Percentiles rank a stretch among this genome's conserved stretches.
Conservation (phyloP, 2,113 vertebrate species). For the Dromas ardeola region DNA sequence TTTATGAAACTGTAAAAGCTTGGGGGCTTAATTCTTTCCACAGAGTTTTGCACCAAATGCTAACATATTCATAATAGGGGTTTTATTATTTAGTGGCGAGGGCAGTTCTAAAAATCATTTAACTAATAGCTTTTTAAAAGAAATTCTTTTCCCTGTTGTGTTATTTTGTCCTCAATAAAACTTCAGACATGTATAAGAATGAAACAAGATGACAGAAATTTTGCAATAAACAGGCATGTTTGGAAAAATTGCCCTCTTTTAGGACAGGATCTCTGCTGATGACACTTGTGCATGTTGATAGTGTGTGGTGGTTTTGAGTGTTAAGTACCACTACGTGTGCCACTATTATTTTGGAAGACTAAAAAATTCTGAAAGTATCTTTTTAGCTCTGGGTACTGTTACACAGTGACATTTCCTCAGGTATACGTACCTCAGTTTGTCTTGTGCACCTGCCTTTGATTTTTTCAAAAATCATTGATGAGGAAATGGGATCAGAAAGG, state of each 20-base stretch:
- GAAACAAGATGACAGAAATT: not conserved
- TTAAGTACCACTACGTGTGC: not conserved
- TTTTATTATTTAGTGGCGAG: conserved; percentile 50
- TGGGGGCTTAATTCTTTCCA: conserved; percentile 71
- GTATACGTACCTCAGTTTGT: not conserved
- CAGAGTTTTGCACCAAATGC: conserved; percentile 67
- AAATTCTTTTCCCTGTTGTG: not conserved
- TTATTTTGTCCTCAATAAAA: not conserved
- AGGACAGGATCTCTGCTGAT: not conserved
- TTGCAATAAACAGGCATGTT: not conserved
- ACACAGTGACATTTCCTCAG: not conserved
- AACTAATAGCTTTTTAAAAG: conserved; percentile 14
- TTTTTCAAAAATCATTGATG: not conserved
- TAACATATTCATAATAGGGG: conserved; percentile 46
- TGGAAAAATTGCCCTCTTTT: not conserved
- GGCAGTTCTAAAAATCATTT: conserved; percentile 50
- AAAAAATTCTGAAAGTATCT: not conserved
- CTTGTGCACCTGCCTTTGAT: not conserved
- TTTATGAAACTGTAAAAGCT: conserved; percentile 78
- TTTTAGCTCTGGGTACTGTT: not conserved
- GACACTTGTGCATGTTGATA: not conserved
- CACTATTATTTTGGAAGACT: not conserved
- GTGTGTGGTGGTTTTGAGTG: not conserved
- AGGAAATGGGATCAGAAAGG: not conserved
- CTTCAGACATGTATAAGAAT: not conserved